A percentile compares a stretch with the other conserved stretches of the same genome.
Evolutionary conservation across 2,888 invertebrate genomes (phyloP).

Genomic region (Acleris laterana): DNA sequence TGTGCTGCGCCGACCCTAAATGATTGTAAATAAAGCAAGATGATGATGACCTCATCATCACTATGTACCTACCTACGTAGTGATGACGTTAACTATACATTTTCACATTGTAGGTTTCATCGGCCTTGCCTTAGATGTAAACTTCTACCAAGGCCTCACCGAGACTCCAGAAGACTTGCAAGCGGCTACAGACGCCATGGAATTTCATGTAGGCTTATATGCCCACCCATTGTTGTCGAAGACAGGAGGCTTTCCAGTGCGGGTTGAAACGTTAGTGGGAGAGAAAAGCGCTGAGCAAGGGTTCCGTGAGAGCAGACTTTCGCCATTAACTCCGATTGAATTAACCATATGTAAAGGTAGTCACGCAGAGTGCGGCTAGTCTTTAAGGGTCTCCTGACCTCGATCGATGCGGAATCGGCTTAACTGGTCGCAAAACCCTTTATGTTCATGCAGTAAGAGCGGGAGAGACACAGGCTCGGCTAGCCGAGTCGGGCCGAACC

Average conservation of each 20-base stretch:
- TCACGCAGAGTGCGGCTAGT: too few species aligned
- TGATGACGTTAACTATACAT: too few species aligned
- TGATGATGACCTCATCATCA: too few species aligned
- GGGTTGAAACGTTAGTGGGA: constrained; percentile 67
- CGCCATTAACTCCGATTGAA: constrained; percentile 72
- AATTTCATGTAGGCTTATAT: constrained; percentile 68
- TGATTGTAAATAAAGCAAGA: too few species aligned
- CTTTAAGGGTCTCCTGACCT: too few species aligned
- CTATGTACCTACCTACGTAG: too few species aligned
- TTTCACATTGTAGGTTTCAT: neutral
- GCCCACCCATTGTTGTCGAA: constrained; percentile 74
- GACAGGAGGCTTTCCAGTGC: constrained; percentile 77
- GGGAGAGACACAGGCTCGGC: too few species aligned
- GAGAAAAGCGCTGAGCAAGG: constrained; percentile 76
- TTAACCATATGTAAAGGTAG: constrained; percentile 61
- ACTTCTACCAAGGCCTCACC: constrained; percentile 55
- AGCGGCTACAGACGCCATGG: constrained; percentile 57
- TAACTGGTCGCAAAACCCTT: too few species aligned
- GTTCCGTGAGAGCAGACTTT: constrained; percentile 70
- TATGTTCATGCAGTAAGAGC: too few species aligned
- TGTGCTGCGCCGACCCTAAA: too few species aligned
- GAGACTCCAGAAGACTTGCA: constrained; percentile 58
- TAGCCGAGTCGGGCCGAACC: too few species aligned
- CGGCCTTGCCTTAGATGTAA: constrained; percentile 49
- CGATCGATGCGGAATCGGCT: too few species aligned